Base-by-base conservation (phyloP, 2,113 vertebrate species). In the Fregata magnificens region DNA sequence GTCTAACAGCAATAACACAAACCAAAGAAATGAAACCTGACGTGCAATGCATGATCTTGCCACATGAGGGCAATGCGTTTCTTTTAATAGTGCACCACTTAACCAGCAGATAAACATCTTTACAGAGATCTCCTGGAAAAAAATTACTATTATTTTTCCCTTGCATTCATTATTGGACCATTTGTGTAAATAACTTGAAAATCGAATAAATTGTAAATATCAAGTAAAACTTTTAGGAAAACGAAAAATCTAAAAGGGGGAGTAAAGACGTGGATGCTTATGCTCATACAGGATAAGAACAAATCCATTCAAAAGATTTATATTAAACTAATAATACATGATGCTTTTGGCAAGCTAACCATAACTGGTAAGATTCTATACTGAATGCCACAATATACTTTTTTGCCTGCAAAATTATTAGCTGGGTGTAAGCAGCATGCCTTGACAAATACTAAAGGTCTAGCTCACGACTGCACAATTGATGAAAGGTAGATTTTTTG, bases 51-150 rank as follows among this genome's bases (percentile, higher is more conserved):
- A 44, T 0, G 5, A 22, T 49, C 44, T 79, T 16, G 77, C 42
- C 91, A 97, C 71, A 71, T 20, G 96, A 93, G 92, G 70, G 81
- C 93, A 72, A 81, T 15, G 40, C 40, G 11, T 7, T 29, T 6
- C 87, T 26, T 22, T 81, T 20, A 61, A 24, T 52, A 90, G 58
- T 1, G 19, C 45, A 20, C 5, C 13, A 12, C 47, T 22, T 22
- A 0, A 0, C 2, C 7, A 72, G 53, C 53, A 45, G 55, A 28
- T 9, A 26, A 92, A 32, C 8, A 16, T 3, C 59, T 9, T 32
- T 1, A 10, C 28, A 7, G 26, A 44, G 2, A 38, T 13, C 29
- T 38, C 45, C 10, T 0, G 4, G 13, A 44, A 61, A 67, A 55
- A 36, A 26, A 22, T 2, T 3, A 16, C 29, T 38, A 4, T 13